These are phyloP conservation scores for Edolisoma coerulescens DNA, from an alignment of 2,113 vertebrate species.

Conservation along the genomic window DNA sequence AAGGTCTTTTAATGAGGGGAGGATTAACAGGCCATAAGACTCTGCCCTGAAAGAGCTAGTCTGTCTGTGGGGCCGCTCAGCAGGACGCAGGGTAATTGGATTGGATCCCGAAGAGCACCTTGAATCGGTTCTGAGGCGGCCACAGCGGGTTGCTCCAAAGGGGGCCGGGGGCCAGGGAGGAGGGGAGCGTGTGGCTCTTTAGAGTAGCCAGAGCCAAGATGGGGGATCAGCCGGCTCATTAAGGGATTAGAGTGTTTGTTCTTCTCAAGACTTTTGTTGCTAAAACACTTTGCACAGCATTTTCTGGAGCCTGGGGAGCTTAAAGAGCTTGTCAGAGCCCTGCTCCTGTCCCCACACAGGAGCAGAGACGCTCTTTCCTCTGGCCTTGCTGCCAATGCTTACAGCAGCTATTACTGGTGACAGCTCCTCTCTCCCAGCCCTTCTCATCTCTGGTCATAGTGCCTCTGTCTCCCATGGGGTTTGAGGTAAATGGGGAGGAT, in stretches of 20 bases:
- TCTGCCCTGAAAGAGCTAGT: constrained; percentile 81
- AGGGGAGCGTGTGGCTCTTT: constrained; percentile 70
- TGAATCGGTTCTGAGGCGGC: constrained; percentile 77
- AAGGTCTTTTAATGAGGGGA: constrained; percentile 84
- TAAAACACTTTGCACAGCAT: constrained; percentile 88
- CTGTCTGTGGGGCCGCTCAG: constrained; percentile 86
- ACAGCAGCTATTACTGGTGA: background rate
- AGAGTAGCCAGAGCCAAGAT: constrained; percentile 80
- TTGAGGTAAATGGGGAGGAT: background rate
- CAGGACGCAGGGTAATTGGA: constrained; percentile 90
- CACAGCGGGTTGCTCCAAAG: constrained; percentile 71
- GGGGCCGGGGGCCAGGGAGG: constrained; percentile 24
- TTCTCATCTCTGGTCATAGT: background rate
- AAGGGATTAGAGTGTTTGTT: constrained; percentile 92
- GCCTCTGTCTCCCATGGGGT: background rate
- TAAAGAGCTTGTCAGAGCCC: constrained; percentile 82
- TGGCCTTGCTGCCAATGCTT: background rate
- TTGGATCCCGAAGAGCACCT: constrained; percentile 81
- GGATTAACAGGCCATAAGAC: constrained; percentile 73
- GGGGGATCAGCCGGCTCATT: constrained; percentile 90
- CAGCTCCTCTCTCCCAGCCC: background rate
- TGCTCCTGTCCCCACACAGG: constrained; percentile 51
- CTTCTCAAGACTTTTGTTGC: constrained; percentile 85
- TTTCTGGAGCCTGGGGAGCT: constrained; percentile 82
- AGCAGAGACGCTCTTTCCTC: background rate